Evolutionary conservation across 2,888 invertebrate species (phyloP), one percentile per base, ranked within the genome.

Genomic region (Caradrina clavipalpis): DNA sequence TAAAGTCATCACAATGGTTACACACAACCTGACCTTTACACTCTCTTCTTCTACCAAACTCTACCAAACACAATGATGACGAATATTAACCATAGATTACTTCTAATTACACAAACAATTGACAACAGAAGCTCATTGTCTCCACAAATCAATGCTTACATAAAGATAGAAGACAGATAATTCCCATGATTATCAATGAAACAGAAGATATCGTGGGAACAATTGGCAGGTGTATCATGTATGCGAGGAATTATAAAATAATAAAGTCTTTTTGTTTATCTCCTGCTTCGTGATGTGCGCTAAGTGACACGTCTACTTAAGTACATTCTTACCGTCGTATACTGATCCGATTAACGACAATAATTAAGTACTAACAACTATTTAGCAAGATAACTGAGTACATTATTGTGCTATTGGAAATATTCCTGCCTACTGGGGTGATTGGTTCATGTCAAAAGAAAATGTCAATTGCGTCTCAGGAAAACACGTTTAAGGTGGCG

Each of bases 191-290:
- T 91, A 90, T 92, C 84, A 87, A 84, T 80, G 81, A 81, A 76
- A 81, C 83, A 88, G 87, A 89, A 86, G 86, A 88, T 88, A 89
- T 89, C 93, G 94, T 94, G 94, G 89, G 94, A 94, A 93, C 69
- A 73, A 69, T 78, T 75, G 85, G 89, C 94, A 94, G 94, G 93
- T 94, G 94, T 86, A 80, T 80, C 59, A 63, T 60, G 54, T 59
- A 86, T 84, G 82, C 79, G 80, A 74, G 87, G 86, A 87, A 87
- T 89, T 88, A 87, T 87, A 88, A 86, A 87, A 86, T 82, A 81
- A 80, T 83, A 1, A 84, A 39, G 45, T 45, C 86, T 87, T 87
- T 87, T 88, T 88, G 76, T 86, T 80, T 69, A 66, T 70, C 59
- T 55, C 54, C 49, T 63, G 4, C 59, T 53, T 59, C 57, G n/a